Conservation (phyloP, 2,797 vertebrate genomes). For the Enteromius paludinosus region DNA sequence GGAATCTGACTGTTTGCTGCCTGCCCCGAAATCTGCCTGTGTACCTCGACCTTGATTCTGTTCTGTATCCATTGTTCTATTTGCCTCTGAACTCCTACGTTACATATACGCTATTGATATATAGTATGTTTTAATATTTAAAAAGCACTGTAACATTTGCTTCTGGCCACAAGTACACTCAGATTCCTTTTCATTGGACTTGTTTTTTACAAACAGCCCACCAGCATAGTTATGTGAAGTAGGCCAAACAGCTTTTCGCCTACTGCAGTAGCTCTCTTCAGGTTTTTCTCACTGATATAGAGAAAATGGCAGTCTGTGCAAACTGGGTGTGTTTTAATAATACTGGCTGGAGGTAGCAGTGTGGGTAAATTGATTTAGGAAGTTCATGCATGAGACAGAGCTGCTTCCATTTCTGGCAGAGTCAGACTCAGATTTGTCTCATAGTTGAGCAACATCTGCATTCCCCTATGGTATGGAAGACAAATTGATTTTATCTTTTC, state of each 20-base stretch:
- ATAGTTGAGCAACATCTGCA: slow-evolving; percentile 48
- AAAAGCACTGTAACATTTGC: background rate
- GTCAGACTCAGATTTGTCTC: slow-evolving; percentile 50
- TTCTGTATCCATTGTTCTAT: too few species aligned
- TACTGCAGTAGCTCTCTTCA: slow-evolving; percentile 2
- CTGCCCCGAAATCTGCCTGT: too few species aligned
- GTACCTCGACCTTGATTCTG: too few species aligned
- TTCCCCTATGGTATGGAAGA: slow-evolving; percentile 60
- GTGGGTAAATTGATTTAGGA: slow-evolving; percentile 67
- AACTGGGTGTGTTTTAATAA: slow-evolving; percentile 62
- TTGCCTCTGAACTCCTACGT: background rate
- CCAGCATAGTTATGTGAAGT: background rate
- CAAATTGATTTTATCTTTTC: slow-evolving; percentile 73
- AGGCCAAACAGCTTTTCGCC: slow-evolving; percentile 8
- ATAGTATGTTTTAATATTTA: background rate
- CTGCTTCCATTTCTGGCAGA: slow-evolving; percentile 45
- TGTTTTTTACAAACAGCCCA: slow-evolving; percentile 12
- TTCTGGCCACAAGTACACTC: background rate
- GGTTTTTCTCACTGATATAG: slow-evolving; percentile 1
- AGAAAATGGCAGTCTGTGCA: slow-evolving; percentile 41
- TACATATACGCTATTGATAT: background rate
- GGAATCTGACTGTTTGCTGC: too few species aligned
- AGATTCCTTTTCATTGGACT: background rate
- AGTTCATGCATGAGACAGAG: slow-evolving; percentile 53
- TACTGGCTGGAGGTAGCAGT: slow-evolving; percentile 58